Percentiles rank a stretch among this genome's conserved stretches.
These are phyloP conservation scores for Drosophila biarmipes DNA, from an alignment of 1,140 invertebrate species.

Conservation along the genomic window DNA sequence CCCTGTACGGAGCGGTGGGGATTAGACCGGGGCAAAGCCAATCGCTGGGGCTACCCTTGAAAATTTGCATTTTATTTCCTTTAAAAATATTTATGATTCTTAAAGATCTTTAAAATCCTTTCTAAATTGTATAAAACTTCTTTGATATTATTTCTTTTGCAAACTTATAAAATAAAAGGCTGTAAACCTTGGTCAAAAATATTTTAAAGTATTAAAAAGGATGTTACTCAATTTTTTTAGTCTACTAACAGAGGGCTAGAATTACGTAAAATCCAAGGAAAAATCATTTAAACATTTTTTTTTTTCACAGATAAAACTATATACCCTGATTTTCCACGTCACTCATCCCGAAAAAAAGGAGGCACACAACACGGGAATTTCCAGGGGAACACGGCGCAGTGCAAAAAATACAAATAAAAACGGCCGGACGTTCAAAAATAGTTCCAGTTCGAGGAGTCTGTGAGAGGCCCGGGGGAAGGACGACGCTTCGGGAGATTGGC, in stretches of 20 bases:
- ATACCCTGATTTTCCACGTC: not conserved
- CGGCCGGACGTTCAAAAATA: conserved; percentile 57
- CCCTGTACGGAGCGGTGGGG: not conserved
- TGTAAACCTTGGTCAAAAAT: no score
- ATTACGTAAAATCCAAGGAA: not conserved
- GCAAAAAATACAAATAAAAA: conserved; percentile 20
- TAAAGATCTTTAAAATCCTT: no score
- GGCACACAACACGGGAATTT: conserved; percentile 4
- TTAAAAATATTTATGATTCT: no score
- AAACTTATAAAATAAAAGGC: no score
- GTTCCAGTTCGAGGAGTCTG: conserved; percentile 43
- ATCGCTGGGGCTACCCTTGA: not conserved
- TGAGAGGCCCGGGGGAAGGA: conserved; percentile 20
- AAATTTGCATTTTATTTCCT: not conserved
- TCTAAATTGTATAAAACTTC: no score
- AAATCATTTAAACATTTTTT: not conserved
- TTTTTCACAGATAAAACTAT: not conserved
- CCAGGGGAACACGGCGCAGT: conserved; percentile 27
- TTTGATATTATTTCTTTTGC: no score
- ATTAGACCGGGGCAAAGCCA: not conserved
- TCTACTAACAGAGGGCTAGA: no score
- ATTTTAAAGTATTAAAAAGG: no score
- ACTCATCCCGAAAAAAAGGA: not conserved
- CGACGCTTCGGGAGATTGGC: conserved; percentile 47
- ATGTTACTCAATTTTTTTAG: no score